Conservation (phyloP, 2,888 invertebrate species). For the Chrysomela aeneicollis region DNA sequence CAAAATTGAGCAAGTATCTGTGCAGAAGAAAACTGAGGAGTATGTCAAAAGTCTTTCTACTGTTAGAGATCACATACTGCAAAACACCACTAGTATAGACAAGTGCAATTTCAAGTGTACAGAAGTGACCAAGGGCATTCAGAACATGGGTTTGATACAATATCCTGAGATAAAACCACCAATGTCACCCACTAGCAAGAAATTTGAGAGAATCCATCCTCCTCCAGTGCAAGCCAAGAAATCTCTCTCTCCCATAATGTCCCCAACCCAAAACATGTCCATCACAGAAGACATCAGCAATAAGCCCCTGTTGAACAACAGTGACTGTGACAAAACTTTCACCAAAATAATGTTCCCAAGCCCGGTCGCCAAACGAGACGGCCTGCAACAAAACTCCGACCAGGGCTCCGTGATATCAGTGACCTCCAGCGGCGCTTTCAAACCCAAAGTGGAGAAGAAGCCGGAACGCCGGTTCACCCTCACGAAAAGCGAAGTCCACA, state of each 20-base stretch:
- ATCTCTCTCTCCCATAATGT: slow-evolving; percentile 56
- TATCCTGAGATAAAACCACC: slow-evolving; percentile 29
- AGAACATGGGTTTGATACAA: slow-evolving; percentile 27
- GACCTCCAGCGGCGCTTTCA: slow-evolving; percentile 74
- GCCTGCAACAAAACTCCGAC: slow-evolving; percentile 63
- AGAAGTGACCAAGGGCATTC: slow-evolving; percentile 34
- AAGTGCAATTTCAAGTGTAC: slow-evolving; percentile 30
- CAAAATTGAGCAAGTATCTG: slow-evolving; percentile 65
- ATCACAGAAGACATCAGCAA: slow-evolving; percentile 47
- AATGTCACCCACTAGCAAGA: slow-evolving; percentile 35
- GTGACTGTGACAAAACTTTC: slow-evolving; percentile 66
- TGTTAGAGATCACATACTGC: slow-evolving; percentile 30
- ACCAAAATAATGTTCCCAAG: slow-evolving; percentile 61
- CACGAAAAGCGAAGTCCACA: slow-evolving; percentile 73
- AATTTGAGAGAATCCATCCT: slow-evolving; percentile 31
- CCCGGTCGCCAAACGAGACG: slow-evolving; percentile 59
- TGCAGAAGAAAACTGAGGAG: slow-evolving; percentile 57
- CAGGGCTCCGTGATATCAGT: slow-evolving; percentile 75
- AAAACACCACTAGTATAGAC: slow-evolving; percentile 25
- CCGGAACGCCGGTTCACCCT: slow-evolving; percentile 65
- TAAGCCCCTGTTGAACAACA: slow-evolving; percentile 41
- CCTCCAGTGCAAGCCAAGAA: slow-evolving; percentile 52
- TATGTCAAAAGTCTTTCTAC: slow-evolving; percentile 56
- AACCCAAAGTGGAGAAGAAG: slow-evolving; percentile 51
- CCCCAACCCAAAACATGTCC: slow-evolving; percentile 58